Evolutionary conservation across 2,797 vertebrate genomes (phyloP).

Genomic region (Eurystomus glaucurus): DNA sequence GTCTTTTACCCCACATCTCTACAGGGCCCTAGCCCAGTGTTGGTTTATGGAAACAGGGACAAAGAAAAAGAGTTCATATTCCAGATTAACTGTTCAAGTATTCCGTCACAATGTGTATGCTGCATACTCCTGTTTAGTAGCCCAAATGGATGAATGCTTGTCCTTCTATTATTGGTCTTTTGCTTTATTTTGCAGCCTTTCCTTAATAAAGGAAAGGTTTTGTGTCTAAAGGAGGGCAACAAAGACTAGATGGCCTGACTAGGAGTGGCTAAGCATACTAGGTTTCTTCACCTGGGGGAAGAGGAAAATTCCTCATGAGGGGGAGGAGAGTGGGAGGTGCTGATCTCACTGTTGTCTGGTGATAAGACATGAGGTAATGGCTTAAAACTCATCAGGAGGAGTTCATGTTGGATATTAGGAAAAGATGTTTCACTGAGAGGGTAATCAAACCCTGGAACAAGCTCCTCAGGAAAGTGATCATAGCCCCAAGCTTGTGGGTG

Average conservation of each 20-base stretch:
- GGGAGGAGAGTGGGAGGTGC: neutral
- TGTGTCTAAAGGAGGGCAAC: neutral
- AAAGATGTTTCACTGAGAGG: neutral
- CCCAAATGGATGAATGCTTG: neutral
- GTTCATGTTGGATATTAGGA: neutral
- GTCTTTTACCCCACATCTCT: neutral
- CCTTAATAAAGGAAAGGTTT: neutral
- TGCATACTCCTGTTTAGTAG: neutral
- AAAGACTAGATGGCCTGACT: neutral
- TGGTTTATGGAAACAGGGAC: neutral
- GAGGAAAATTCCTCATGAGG: neutral
- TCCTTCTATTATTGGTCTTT: neutral
- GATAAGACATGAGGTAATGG: fast-evolving
- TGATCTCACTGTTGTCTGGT: neutral
- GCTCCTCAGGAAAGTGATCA: neutral
- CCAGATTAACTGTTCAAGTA: neutral
- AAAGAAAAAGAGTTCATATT: fast-evolving
- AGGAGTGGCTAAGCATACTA: neutral
- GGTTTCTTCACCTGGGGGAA: neutral
- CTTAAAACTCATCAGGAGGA: neutral
- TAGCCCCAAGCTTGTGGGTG: neutral
- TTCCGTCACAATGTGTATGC: neutral
- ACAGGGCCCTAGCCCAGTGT: neutral
- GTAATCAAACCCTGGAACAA: neutral
- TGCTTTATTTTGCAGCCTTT: neutral